phyloP scores from a whole-genome alignment of 2,113 vertebrate species.

The Entelurus aequoreus region DNA sequence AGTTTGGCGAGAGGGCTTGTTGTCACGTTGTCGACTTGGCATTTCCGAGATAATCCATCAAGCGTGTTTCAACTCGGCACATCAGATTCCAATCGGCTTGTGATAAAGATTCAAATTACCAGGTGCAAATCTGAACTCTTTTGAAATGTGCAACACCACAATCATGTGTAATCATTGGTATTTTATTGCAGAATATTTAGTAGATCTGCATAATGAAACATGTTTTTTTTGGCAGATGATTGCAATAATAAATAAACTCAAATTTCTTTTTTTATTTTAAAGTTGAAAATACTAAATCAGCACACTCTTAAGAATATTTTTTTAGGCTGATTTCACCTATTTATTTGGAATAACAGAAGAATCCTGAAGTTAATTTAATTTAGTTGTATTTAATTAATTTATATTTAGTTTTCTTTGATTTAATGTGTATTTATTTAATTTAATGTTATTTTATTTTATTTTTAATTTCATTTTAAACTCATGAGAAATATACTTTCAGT shows the following conservation, averaged over 20 bases:
- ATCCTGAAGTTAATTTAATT: no score
- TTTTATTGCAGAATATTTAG: background rate
- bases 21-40: conserved; percentile 34
- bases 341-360: no score
- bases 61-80: conserved; percentile 13
- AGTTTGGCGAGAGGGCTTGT: conserved; percentile 22
- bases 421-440: no score
- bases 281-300: no score
- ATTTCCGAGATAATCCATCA: conserved; percentile 14
- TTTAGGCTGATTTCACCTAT: no score
- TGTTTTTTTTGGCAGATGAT: background rate
- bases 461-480: no score
- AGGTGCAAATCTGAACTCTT: background rate
- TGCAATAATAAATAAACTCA: background rate
- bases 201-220: background rate
- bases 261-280: background rate
- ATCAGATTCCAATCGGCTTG: background rate
- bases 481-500: no score
- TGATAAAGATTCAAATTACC: background rate
- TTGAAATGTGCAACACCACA: background rate
- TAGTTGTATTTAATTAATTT: no score
- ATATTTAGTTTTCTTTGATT: no score
- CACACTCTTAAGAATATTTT: no score
- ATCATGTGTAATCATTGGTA: background rate
- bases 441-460: no score